Conservation (phyloP, 2,797 vertebrate genomes). For the Buphagus erythrorhynchus region DNA sequence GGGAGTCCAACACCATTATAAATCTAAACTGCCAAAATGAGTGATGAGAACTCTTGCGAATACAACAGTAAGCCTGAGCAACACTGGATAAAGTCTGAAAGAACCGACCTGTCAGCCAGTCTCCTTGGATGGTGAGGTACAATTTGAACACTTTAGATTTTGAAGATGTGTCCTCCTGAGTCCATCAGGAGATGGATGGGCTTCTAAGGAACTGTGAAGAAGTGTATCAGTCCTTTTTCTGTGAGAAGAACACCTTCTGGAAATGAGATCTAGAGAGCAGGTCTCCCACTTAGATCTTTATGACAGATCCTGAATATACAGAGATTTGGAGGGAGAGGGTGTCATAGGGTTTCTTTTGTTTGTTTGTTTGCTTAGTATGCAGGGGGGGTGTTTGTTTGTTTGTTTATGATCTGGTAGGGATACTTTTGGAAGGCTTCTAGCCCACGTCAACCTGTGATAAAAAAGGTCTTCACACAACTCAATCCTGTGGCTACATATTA, state of each 20-base stretch:
- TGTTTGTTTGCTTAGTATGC: neutral
- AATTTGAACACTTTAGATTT: neutral
- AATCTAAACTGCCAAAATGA: neutral
- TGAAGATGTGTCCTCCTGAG: neutral
- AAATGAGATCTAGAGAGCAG: neutral
- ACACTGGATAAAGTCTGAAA: neutral
- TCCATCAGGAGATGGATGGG: neutral
- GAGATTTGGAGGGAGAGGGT: rapidly evolving
- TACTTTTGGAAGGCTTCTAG: neutral
- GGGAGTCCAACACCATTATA: neutral
- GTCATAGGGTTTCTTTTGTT: neutral
- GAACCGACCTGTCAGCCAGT: neutral
- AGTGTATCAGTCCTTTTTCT: neutral
- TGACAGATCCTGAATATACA: neutral
- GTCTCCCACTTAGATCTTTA: neutral
- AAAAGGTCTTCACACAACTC: neutral
- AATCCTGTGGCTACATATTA: conserved; percentile 13
- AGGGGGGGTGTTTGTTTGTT: rapidly evolving
- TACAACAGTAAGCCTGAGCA: neutral
- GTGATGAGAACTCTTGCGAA: neutral
- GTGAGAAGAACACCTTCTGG: neutral
- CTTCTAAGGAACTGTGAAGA: neutral
- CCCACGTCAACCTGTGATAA: neutral
- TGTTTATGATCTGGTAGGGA: neutral
- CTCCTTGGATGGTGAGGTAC: neutral